These are phyloP conservation scores for Caenorhabditis sp. DNA, from an alignment of 2,888 invertebrate species.

Conservation along the genomic window DNA sequence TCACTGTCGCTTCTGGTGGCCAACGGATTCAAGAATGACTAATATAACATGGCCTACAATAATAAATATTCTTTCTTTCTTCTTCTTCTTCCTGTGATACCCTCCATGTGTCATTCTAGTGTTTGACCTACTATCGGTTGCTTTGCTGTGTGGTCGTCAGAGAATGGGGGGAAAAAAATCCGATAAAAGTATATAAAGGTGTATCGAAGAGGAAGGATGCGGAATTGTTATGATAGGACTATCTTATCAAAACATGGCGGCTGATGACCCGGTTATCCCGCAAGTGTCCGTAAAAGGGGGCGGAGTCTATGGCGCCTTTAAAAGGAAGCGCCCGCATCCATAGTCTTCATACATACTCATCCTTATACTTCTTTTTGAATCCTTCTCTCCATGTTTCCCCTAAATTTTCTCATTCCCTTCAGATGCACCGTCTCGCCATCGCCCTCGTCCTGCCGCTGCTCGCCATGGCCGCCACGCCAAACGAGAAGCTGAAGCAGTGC, in stretches of 20 bases:
- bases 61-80: slow-evolving; percentile 23
- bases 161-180: slow-evolving; percentile 35
- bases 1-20: slow-evolving; percentile 45
- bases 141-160: no score
- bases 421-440: slow-evolving; percentile 49
- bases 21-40: slow-evolving; percentile 48
- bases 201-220: background rate
- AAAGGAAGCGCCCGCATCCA: slow-evolving; percentile 2
- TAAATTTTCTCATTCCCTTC: background rate
- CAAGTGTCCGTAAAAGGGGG: slow-evolving; percentile 17
- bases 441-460: slow-evolving; percentile 45
- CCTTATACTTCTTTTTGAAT: background rate
- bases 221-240: slow-evolving; percentile 53
- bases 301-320: slow-evolving; percentile 25
- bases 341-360: slow-evolving; percentile 11
- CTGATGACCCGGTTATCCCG: slow-evolving; percentile 38
- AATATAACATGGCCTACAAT: slow-evolving; percentile 37
- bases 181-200: slow-evolving; percentile 48
- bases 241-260: slow-evolving; percentile 36
- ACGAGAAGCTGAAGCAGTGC: slow-evolving; percentile 80
- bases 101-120: background rate
- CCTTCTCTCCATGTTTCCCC: background rate
- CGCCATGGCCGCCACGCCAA: slow-evolving; percentile 67
- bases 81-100: background rate
- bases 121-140: slow-evolving; percentile 1